Percentiles rank a stretch among this genome's conserved stretches.
Conservation (phyloP, 2,113 vertebrate species). For the Nothoprocta pentlandii region DNA sequence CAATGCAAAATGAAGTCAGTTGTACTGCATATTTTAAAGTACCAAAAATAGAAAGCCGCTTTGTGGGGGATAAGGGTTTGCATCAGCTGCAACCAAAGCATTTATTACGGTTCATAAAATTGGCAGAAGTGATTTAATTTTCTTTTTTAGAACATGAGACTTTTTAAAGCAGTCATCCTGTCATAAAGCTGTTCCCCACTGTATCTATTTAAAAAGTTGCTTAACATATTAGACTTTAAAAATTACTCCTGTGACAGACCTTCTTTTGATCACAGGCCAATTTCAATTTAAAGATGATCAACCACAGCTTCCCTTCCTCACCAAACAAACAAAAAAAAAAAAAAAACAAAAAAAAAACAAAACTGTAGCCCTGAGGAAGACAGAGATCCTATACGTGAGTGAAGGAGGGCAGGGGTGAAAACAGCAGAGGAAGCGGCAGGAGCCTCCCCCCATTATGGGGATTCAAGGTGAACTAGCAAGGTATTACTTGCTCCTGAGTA, state of each 20-base stretch:
- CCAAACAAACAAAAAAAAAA: neutral
- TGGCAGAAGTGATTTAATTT: conserved; percentile 49
- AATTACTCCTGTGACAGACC: neutral
- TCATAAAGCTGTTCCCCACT: neutral
- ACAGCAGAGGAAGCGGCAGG: neutral
- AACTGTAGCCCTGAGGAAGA: neutral
- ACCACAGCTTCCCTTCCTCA: neutral
- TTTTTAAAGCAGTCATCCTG: neutral
- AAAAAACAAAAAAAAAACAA: neutral
- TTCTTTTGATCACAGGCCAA: neutral
- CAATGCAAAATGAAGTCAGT: conserved; percentile 58
- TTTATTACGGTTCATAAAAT: conserved; percentile 66
- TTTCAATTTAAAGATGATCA: neutral
- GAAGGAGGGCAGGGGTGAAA: neutral
- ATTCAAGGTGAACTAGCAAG: neutral
- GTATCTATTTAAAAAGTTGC: neutral
- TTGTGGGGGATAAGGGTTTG: conserved; percentile 60
- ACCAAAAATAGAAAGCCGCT: conserved; percentile 75
- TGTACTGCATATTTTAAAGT: conserved; percentile 63
- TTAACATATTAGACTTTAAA: neutral
- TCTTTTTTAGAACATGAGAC: neutral
- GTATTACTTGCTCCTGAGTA: neutral
- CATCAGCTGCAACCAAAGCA: conserved; percentile 65
- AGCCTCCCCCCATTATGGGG: neutral
- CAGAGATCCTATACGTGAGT: neutral